Evolutionary conservation across 1,140 invertebrate species (phyloP).

Genomic region (Drosophila funebris): DNA sequence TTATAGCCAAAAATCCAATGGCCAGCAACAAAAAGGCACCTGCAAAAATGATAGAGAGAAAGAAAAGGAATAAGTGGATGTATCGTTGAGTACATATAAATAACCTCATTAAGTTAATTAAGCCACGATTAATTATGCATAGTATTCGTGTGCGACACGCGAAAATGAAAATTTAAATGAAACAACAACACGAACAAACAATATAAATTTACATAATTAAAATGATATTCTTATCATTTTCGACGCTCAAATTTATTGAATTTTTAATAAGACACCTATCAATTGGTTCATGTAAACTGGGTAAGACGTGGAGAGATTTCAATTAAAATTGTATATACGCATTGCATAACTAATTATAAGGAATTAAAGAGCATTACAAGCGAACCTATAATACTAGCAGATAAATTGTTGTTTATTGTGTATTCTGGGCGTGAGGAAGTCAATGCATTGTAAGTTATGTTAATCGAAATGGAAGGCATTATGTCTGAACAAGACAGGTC

Average conservation of each 20-base stretch:
- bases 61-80: conserved; percentile 4
- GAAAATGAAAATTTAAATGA: conserved; percentile 32
- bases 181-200: neutral
- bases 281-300: conserved; percentile 8
- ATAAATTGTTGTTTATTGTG: neutral
- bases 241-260: conserved; percentile 2
- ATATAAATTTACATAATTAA: conserved; percentile 38
- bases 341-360: conserved; percentile 6
- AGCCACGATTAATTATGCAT: conserved; percentile 54
- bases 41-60: conserved; percentile 84
- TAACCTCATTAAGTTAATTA: conserved; percentile 62
- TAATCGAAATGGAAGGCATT: conserved; percentile 28
- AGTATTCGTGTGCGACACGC: conserved; percentile 25
- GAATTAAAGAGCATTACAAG: neutral
- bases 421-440: neutral
- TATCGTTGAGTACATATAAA: conserved; percentile 53
- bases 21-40: conserved; percentile 88
- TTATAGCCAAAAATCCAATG: conserved; percentile 87
- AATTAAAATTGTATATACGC: conserved; percentile 4
- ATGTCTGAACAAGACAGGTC: conserved; percentile 31
- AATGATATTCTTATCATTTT: conserved; percentile 31
- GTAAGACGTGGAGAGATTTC: conserved; percentile 13
- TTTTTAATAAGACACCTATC: neutral
- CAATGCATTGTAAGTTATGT: conserved; percentile 16
- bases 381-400: neutral